phyloP scores from a whole-genome alignment of 2,888 invertebrate genomes.

The Acrobasis repandana region DNA sequence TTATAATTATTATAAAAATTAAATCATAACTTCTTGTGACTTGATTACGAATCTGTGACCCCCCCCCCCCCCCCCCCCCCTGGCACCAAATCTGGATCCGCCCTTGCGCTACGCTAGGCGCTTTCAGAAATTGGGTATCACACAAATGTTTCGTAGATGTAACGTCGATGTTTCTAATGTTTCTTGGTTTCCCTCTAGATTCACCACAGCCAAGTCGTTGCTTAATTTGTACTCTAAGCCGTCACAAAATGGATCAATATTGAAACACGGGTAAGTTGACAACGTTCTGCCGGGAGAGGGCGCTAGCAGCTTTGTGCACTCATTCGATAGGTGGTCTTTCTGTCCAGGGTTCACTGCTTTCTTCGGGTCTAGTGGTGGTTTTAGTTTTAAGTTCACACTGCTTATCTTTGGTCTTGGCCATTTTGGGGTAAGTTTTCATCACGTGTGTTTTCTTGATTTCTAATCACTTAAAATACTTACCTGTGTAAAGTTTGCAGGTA shows the following conservation, averaged over 20 bases:
- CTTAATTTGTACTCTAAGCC: constrained; percentile 87
- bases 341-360: constrained; percentile 35
- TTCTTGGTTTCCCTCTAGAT: constrained; percentile 80
- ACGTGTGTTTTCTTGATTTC: background rate
- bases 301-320: constrained; percentile 26
- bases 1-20: no score
- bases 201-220: constrained; percentile 87
- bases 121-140: constrained; percentile 26
- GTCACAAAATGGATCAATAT: constrained; percentile 83
- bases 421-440: background rate
- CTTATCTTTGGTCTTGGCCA: background rate
- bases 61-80: no score
- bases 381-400: constrained; percentile 5
- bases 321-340: constrained; percentile 29
- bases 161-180: constrained; percentile 45
- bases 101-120: background rate
- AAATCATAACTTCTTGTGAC: no score
- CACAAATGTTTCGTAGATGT: constrained; percentile 26
- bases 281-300: constrained; percentile 24
- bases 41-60: no score
- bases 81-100: no score
- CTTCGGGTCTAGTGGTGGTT: constrained; percentile 13
- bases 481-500: no score
- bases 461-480: no score
- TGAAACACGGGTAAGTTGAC: constrained; percentile 88